Conservation (phyloP, 2,113 vertebrate species). For the Zapornia atra region DNA sequence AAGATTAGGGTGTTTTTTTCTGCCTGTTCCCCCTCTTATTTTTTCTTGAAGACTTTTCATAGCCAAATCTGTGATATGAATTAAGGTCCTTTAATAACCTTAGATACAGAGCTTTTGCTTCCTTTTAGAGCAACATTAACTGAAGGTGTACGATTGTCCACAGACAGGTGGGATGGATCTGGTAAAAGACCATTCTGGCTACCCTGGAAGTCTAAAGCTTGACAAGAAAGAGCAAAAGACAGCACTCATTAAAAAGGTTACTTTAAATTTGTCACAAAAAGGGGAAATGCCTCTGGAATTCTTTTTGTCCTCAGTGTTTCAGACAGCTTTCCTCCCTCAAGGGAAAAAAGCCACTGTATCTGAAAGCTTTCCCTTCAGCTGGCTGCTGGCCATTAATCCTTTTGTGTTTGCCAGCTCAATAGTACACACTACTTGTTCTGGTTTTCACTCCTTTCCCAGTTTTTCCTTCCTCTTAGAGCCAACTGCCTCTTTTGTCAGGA, state of each 20-base stretch:
- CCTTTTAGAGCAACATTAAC: neutral
- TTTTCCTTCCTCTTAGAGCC: constrained; percentile 26
- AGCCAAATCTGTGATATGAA: neutral
- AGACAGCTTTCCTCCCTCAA: constrained; percentile 29
- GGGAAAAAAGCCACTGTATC: constrained; percentile 34
- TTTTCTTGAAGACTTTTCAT: neutral
- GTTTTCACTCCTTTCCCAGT: constrained; percentile 11
- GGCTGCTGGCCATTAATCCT: constrained; percentile 56
- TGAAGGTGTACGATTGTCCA: neutral
- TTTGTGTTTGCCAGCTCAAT: constrained; percentile 46
- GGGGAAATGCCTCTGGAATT: constrained; percentile 39
- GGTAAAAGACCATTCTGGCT: neutral
- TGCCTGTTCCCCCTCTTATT: neutral
- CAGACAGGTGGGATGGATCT: neutral
- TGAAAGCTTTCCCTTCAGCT: constrained; percentile 50
- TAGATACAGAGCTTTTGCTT: neutral
- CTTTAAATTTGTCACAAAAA: constrained; percentile 53
- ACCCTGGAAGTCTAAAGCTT: constrained; percentile 2
- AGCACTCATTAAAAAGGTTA: constrained; percentile 35
- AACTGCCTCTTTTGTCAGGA: constrained; percentile 23
- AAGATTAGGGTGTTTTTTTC: neutral
- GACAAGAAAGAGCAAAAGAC: constrained; percentile 18
- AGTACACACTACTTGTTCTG: constrained; percentile 27
- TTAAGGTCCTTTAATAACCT: neutral
- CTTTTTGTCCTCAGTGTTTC: constrained; percentile 18